These are phyloP conservation scores for Papilio aristodemus DNA, from an alignment of 1,140 invertebrate genomes.

Conservation along the genomic window DNA sequence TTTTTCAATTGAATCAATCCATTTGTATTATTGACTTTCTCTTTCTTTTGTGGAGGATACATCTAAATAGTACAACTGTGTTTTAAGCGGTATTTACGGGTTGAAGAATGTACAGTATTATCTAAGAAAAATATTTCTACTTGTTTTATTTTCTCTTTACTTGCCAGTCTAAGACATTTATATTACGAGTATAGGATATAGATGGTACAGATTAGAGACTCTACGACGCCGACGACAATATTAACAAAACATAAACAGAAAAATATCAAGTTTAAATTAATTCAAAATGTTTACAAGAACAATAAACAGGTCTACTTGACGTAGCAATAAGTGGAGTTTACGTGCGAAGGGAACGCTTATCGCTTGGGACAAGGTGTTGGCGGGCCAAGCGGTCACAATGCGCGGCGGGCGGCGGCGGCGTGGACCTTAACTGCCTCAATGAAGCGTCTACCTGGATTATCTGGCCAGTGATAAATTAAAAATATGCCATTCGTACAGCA, in stretches of 20 bases:
- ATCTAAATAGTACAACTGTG: too few relatives aligned
- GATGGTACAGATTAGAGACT: too few relatives aligned
- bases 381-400: constrained; percentile 41
- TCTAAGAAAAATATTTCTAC: too few relatives aligned
- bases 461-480: constrained; percentile 77
- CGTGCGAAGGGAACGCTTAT: constrained; percentile 34
- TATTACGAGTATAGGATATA: too few relatives aligned
- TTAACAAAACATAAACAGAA: neutral
- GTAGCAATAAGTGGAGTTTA: constrained; percentile 23
- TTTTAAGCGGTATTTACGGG: too few relatives aligned
- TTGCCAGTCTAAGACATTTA: too few relatives aligned
- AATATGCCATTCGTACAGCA: constrained; percentile 70
- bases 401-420: constrained; percentile 56
- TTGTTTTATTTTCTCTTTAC: too few relatives aligned
- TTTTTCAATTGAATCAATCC: neutral
- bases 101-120: too few relatives aligned
- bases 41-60: neutral
- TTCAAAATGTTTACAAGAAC: neutral
- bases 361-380: constrained; percentile 37
- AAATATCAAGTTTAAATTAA: neutral
- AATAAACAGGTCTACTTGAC: constrained; percentile 3
- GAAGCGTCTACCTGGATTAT: constrained; percentile 74
- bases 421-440: constrained; percentile 62
- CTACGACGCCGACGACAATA: too few relatives aligned
- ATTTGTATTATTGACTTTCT: neutral